Evolutionary conservation across 30 jellyfish, hydroid and myxozoan genomes (phyloP).

Genomic region (Hydractinia symbiolongicarpus): DNA sequence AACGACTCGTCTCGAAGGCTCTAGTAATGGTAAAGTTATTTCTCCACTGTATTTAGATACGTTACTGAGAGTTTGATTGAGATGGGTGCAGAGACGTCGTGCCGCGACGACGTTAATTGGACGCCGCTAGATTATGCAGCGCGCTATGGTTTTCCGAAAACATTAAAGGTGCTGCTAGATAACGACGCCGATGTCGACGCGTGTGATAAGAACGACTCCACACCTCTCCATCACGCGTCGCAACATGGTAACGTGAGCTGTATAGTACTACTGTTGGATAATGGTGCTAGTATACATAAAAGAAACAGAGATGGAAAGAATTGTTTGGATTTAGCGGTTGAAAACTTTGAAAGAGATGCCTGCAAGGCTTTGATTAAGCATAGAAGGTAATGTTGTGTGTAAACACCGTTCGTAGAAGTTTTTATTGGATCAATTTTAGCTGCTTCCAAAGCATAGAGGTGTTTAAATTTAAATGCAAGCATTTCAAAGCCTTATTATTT

Average conservation of each 20-base stretch:
- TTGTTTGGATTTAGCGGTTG: slow-evolving; percentile 72
- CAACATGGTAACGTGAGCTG: slow-evolving; percentile 83
- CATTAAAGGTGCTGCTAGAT: slow-evolving; percentile 63
- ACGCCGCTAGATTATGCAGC: slow-evolving; percentile 96
- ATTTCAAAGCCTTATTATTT: too few relatives aligned
- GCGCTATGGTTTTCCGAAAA: slow-evolving; percentile 64
- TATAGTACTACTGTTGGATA: slow-evolving; percentile 56
- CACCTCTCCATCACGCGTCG: slow-evolving; percentile 95
- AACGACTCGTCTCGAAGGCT: too few relatives aligned
- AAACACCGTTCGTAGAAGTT: neutral
- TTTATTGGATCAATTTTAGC: too few relatives aligned
- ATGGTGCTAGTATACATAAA: slow-evolving; percentile 66
- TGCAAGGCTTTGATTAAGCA: slow-evolving; percentile 69
- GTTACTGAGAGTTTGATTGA: slow-evolving; percentile 52
- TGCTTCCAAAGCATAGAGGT: too few relatives aligned
- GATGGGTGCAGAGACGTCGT: slow-evolving; percentile 84
- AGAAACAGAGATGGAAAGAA: slow-evolving; percentile 59
- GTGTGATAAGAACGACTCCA: slow-evolving; percentile 56
- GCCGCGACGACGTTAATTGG: slow-evolving; percentile 89
- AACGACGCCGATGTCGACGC: slow-evolving; percentile 97
- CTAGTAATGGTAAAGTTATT: too few relatives aligned
- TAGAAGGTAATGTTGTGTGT: slow-evolving; percentile 44
- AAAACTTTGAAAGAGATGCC: slow-evolving; percentile 50
- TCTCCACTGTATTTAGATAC: slow-evolving; percentile 20
- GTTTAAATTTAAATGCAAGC: too few relatives aligned